phyloP scores from a whole-genome alignment of 1,140 invertebrate genomes.

The Physella acuta region DNA sequence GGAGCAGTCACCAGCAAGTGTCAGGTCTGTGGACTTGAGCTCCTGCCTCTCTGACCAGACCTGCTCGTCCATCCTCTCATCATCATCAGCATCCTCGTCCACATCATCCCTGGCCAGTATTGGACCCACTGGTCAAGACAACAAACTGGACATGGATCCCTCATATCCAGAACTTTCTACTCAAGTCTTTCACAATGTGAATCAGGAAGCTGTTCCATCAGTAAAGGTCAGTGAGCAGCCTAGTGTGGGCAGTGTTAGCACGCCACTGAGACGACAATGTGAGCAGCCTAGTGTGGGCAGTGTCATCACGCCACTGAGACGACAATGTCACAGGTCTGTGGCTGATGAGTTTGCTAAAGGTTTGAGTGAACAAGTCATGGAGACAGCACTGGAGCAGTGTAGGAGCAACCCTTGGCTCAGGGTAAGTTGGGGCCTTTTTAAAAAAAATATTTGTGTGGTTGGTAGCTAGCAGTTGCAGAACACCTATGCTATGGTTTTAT shows the following conservation, averaged over 20 bases:
- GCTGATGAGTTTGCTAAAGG: constrained; percentile 1
- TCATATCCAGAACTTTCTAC: no score
- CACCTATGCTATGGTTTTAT: no score
- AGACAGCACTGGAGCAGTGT: background rate
- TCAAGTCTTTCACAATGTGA: no score
- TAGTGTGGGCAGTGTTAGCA: background rate
- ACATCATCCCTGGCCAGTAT: background rate
- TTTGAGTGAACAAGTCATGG: background rate
- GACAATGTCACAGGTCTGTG: background rate
- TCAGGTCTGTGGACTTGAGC: background rate
- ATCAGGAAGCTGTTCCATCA: no score
- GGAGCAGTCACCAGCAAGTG: background rate
- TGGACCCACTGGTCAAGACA: constrained; percentile 4
- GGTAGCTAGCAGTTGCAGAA: no score
- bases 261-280: background rate
- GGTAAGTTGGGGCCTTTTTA: background rate
- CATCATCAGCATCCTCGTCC: background rate
- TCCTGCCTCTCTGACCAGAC: constrained; percentile 5
- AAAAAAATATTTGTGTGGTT: background rate
- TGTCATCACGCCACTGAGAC: no score
- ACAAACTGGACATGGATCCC: background rate
- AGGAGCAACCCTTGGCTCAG: background rate
- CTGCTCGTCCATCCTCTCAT: background rate
- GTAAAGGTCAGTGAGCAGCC: background rate
- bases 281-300: background rate